Percentiles rank a stretch among this genome's conserved stretches.
Evolutionary conservation across 1,140 invertebrate species (phyloP).

Genomic region (Ceratina australensis): DNA sequence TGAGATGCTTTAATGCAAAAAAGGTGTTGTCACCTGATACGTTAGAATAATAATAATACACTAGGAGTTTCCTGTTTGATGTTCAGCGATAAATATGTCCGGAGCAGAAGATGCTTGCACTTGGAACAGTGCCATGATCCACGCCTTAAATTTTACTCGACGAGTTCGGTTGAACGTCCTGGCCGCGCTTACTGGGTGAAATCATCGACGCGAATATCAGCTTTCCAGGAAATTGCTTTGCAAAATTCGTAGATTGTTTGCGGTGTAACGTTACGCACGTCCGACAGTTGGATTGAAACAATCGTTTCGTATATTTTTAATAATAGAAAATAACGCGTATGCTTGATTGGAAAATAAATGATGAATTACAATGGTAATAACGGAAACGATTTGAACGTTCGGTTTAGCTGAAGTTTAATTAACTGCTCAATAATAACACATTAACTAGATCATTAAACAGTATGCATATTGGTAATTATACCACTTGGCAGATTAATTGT

Average conservation of each 20-base stretch:
- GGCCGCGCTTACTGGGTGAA: not conserved
- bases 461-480: no score
- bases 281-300: no score
- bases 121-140: conserved; percentile 45
- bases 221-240: not conserved
- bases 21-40: no score
- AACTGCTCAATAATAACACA: no score
- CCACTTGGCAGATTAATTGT: not conserved
- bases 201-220: not conserved
- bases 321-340: not conserved
- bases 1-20: no score
- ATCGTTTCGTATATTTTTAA: no score
- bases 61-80: conserved; percentile 9
- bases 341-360: not conserved
- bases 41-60: not conserved
- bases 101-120: conserved; percentile 11
- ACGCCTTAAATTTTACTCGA: conserved; percentile 24
- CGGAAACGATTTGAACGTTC: not conserved
- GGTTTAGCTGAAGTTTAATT: not conserved
- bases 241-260: not conserved
- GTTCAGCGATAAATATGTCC: conserved; percentile 45
- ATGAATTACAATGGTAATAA: not conserved
- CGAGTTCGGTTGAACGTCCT: conserved; percentile 5
- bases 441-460: not conserved
- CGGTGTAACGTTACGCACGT: not conserved